Evolutionary conservation across 2,888 invertebrate species (phyloP).

Genomic region (Folsomia candida): DNA sequence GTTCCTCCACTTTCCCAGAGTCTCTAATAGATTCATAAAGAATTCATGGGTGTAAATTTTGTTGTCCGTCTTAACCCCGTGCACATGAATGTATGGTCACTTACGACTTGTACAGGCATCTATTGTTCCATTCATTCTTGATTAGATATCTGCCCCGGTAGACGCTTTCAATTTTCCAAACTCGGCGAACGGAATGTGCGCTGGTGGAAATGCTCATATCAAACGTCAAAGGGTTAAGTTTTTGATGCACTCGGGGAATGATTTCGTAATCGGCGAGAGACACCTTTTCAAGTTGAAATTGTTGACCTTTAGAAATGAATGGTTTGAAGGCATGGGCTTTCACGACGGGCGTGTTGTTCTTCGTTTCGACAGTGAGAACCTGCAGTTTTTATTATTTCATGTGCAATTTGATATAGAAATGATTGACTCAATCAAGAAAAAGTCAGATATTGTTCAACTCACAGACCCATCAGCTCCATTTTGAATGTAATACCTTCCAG

Average conservation of each 20-base stretch:
- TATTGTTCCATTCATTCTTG: constrained; percentile 45
- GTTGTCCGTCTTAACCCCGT: background rate
- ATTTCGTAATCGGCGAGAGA: constrained; percentile 43
- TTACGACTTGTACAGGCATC: constrained; percentile 43
- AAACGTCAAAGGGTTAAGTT: constrained; percentile 39
- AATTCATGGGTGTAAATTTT: background rate
- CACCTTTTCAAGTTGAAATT: constrained; percentile 43
- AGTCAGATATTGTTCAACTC: constrained; percentile 9
- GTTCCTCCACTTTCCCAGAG: constrained; percentile 38
- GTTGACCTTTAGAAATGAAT: constrained; percentile 42
- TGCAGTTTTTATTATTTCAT: no score
- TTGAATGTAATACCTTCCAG: constrained; percentile 40
- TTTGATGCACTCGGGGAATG: constrained; percentile 40
- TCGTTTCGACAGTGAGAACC: constrained; percentile 36
- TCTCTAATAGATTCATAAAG: no score
- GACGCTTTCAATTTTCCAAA: constrained; percentile 44
- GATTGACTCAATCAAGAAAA: background rate
- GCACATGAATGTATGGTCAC: background rate
- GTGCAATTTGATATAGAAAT: background rate
- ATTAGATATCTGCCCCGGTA: constrained; percentile 42
- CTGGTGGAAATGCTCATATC: constrained; percentile 37
- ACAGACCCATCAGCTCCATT: constrained; percentile 45
- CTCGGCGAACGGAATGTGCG: constrained; percentile 30
- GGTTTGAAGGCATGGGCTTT: constrained; percentile 36
- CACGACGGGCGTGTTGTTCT: constrained; percentile 22